Evolutionary conservation across 2,113 vertebrate genomes (phyloP).

Genomic region (Nesogale talazaci): DNA sequence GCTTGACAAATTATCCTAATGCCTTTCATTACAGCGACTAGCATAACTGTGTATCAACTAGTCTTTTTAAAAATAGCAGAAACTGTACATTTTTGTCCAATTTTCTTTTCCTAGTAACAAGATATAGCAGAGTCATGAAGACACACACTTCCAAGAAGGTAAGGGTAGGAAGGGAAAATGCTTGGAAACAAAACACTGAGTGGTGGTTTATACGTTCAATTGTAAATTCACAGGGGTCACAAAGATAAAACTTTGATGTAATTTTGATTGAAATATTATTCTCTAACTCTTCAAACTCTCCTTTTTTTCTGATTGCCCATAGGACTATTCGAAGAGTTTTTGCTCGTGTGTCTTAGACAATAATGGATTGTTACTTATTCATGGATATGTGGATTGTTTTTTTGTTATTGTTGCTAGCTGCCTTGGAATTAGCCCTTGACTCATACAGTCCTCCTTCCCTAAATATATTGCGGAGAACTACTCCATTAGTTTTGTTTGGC

Average conservation of each 20-base stretch:
- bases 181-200: background rate
- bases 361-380: background rate
- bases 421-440: background rate
- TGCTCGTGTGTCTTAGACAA: background rate
- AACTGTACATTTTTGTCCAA: constrained; percentile 38
- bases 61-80: background rate
- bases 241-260: background rate
- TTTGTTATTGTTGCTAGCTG: background rate
- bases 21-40: constrained; percentile 49
- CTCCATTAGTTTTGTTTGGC: background rate
- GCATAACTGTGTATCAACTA: background rate
- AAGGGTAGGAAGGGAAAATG: background rate
- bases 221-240: background rate
- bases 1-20: background rate
- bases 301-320: background rate
- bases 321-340: background rate
- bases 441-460: background rate
- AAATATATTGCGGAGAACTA: background rate
- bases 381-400: background rate
- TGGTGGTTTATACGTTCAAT: background rate
- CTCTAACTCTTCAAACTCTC: background rate
- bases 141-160: background rate
- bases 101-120: constrained; percentile 4
- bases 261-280: background rate
- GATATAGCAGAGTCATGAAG: background rate